Evolutionary conservation across 2,888 invertebrate species (phyloP).

Genomic region (Drosophila siamana): DNA sequence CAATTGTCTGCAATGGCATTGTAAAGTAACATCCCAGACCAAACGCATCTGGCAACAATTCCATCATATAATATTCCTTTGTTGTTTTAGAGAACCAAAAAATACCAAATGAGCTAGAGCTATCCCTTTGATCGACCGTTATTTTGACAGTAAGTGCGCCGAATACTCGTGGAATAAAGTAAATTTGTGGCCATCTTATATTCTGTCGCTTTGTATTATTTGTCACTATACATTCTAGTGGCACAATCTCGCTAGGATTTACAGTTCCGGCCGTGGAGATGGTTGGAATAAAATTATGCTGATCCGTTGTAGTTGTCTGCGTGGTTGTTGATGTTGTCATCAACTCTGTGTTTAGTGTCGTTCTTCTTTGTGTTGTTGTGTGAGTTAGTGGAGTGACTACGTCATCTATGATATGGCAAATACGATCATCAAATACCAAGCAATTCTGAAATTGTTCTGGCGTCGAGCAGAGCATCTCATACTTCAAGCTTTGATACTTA

Average conservation of each 20-base stretch:
- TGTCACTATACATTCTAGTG: constrained; percentile 45
- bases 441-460: constrained; percentile 45
- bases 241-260: constrained; percentile 29
- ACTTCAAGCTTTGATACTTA: constrained; percentile 18
- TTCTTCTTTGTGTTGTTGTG: not conserved
- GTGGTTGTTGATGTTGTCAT: not conserved
- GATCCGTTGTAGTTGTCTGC: constrained; percentile 9
- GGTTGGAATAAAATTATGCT: constrained; percentile 3
- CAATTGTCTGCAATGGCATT: constrained; percentile 58
- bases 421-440: constrained; percentile 49
- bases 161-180: constrained; percentile 43
- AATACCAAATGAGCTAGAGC: constrained; percentile 54
- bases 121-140: constrained; percentile 26
- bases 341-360: not conserved
- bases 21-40: constrained; percentile 77
- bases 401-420: constrained; percentile 32
- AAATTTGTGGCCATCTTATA: constrained; percentile 51
- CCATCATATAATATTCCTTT: constrained; percentile 62
- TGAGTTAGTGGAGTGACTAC: not conserved
- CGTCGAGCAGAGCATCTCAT: constrained; percentile 49
- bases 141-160: constrained; percentile 48
- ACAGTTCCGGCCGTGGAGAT: constrained; percentile 18
- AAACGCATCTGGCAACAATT: constrained; percentile 61
- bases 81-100: constrained; percentile 81
- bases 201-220: constrained; percentile 12